Base-by-base conservation (phyloP, 64 coral and sea anemone genomes). In the Dendronephthya gigantea region DNA sequence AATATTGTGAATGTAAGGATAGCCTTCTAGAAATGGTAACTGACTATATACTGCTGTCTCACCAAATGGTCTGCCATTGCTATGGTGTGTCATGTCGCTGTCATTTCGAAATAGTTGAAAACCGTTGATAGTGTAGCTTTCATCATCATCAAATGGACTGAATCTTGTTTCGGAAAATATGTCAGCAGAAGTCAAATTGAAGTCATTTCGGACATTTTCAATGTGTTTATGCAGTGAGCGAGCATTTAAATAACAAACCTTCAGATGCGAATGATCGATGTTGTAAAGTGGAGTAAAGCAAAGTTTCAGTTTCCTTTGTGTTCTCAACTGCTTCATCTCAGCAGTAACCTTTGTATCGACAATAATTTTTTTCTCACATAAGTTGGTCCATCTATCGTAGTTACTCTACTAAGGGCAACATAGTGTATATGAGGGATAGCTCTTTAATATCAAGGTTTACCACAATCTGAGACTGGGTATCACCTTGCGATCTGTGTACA, bases 401-500 rank as follows among this genome's bases (percentile, higher is more conserved):
- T 48, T 40, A 38, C 86, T 32, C 86, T 4, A 39, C 86, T 13
- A 13, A 81, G 45, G 16, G 2, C 43, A 3, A 88, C 86, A 51
- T 88, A 88, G 29, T 88, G 69, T 23, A 88, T 82, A 48, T 88
- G 86, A 25, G 86, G 68, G 33, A 88, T 88, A 14, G 70, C 41
- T 82, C 86, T 29, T 38, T 49, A 29, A 16, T 81, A 29, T 82
- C 70, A 12, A 88, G 51, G 34, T 88, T 48, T 43, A 88, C 86
- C 25, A 88, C 34, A 2, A 88, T 82, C 82, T 49, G 16, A 40
- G 36, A 50, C 52, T 88, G 68, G 34, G 68, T 88, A 34, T 88
- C 86, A 82, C 86, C 86, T 82, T 88, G 86, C 0, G 68, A 88
- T 82, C 86, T 88, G 27, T 81, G 86, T n/a, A 87, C n/a, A 49